These are phyloP conservation scores for Danaus melanippus DNA, from an alignment of 1,140 invertebrate genomes.

Conservation along the genomic window DNA sequence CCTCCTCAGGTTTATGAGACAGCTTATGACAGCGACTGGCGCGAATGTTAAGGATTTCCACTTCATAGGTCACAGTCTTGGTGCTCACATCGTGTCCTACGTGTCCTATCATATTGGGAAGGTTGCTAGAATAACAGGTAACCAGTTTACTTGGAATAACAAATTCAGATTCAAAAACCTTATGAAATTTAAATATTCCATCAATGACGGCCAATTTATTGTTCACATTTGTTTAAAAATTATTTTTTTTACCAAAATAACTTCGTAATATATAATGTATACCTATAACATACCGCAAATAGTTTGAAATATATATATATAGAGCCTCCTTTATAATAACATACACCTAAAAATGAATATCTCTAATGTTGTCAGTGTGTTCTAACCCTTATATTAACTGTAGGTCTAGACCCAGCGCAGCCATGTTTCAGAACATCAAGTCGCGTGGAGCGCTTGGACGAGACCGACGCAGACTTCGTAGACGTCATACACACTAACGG, in stretches of 20 bases:
- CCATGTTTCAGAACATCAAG: conserved; percentile 74
- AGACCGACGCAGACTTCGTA: conserved; percentile 75
- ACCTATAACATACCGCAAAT: no score
- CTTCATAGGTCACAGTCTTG: conserved; percentile 76
- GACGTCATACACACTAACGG: conserved; percentile 79
- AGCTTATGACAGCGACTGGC: conserved; percentile 49
- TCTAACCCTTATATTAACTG: no score
- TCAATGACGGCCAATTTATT: neutral
- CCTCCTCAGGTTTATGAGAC: conserved; percentile 47
- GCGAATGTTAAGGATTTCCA: conserved; percentile 65
- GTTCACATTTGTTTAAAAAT: conserved; percentile 18
- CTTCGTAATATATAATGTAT: no score
- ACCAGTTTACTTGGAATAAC: neutral
- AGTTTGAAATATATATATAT: no score
- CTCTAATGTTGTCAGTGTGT: no score
- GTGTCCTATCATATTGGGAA: conserved; percentile 68
- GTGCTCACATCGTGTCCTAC: conserved; percentile 76
- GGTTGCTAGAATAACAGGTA: conserved; percentile 61
- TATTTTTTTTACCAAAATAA: no score
- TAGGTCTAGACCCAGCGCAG: conserved; percentile 76
- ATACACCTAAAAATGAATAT: no score
- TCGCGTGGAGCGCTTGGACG: conserved; percentile 67
- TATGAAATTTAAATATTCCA: neutral
- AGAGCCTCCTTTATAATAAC: no score
- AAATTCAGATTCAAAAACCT: neutral